These are phyloP conservation scores for Drosophila auraria DNA, from an alignment of 1,140 invertebrate species.

Conservation along the genomic window DNA sequence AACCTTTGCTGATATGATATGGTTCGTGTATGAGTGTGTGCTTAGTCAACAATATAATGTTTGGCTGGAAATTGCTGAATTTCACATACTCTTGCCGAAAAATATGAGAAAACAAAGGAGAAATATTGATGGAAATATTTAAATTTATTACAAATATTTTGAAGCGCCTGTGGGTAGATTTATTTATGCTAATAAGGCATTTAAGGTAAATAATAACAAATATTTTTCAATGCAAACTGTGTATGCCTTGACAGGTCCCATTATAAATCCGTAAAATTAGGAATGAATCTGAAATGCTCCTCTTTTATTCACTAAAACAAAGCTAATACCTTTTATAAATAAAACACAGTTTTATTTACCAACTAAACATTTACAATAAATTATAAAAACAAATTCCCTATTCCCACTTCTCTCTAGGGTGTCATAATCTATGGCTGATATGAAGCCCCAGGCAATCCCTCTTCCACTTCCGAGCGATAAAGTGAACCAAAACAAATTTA, in stretches of 20 bases:
- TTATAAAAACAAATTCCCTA: neutral
- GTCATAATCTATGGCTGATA: slow-evolving; percentile 25
- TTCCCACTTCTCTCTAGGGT: neutral
- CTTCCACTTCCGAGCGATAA: slow-evolving; percentile 56
- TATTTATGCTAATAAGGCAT: slow-evolving; percentile 10
- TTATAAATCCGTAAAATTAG: too few relatives aligned
- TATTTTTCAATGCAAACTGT: slow-evolving; percentile 1
- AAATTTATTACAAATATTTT: slow-evolving; percentile 4
- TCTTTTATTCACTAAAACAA: too few relatives aligned
- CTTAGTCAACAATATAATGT: slow-evolving; percentile 10
- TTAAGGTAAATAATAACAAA: neutral
- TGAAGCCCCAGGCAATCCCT: slow-evolving; percentile 44
- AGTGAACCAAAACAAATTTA: slow-evolving; percentile 32
- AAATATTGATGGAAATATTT: neutral
- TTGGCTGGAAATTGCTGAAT: slow-evolving; percentile 17
- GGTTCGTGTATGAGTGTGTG: slow-evolving; percentile 12
- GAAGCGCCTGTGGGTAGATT: neutral
- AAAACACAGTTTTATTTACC: neutral
- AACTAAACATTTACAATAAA: neutral
- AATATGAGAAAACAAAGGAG: neutral
- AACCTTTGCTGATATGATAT: slow-evolving; percentile 67
- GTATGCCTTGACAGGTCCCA: too few relatives aligned
- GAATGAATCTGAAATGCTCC: too few relatives aligned
- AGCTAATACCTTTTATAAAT: neutral
- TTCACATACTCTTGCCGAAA: slow-evolving; percentile 48